phyloP scores from a whole-genome alignment of 2,888 invertebrate genomes.

The Papilio demoleus region DNA sequence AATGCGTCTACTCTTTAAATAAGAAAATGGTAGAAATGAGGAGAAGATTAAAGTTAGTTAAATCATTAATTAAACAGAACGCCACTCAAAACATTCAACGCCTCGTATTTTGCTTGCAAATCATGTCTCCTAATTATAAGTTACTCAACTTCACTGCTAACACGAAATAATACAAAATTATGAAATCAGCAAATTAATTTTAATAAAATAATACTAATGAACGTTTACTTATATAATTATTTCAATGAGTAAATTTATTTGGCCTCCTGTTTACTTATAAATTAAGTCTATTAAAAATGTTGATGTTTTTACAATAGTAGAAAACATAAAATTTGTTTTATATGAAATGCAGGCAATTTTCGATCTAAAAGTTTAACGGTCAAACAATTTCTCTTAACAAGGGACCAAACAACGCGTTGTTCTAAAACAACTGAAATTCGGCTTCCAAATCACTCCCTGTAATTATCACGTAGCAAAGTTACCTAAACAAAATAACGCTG shows the following conservation, averaged over 20 bases:
- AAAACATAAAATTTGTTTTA: too few species aligned
- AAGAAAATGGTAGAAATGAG: too few species aligned
- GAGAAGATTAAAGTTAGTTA: background rate
- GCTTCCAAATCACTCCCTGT: constrained; percentile 29
- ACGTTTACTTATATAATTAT: too few species aligned
- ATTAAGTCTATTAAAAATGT: too few species aligned
- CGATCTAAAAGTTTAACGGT: constrained; percentile 18
- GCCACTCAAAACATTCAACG: background rate
- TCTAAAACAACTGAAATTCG: constrained; percentile 26
- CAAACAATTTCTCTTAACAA: constrained; percentile 24
- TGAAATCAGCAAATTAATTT: background rate
- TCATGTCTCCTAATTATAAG: constrained; percentile 11
- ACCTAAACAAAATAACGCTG: constrained; percentile 16
- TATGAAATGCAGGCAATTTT: background rate
- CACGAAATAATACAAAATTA: background rate
- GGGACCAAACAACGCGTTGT: background rate
- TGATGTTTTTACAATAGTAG: too few species aligned
- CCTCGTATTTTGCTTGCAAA: background rate
- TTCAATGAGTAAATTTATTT: too few species aligned
- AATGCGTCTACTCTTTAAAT: too few species aligned
- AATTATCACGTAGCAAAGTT: constrained; percentile 34
- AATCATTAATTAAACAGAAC: background rate
- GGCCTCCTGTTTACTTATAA: too few species aligned
- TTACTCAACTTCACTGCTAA: background rate
- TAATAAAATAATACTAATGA: background rate